A percentile compares a stretch with the other conserved stretches of the same genome.
These are phyloP conservation scores for Agrochola circellaris DNA, from an alignment of 2,888 invertebrate species.

Conservation along the genomic window DNA sequence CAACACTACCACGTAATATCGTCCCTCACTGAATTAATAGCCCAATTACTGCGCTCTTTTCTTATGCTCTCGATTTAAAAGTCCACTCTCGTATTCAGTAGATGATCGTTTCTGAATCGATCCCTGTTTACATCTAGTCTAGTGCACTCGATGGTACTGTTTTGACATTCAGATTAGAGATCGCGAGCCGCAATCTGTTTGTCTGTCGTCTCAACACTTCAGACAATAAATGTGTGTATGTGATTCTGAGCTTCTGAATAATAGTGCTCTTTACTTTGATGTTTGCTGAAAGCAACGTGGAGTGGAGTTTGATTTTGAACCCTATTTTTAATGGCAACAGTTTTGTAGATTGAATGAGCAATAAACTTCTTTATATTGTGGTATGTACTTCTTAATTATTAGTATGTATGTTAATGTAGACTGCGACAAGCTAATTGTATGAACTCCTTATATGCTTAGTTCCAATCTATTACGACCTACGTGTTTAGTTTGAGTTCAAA, in stretches of 20 bases:
- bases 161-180: constrained; percentile 68
- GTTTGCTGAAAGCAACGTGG: not conserved
- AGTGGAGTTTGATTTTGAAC: not conserved
- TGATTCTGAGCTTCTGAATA: constrained; percentile 13
- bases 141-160: constrained; percentile 58
- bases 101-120: constrained; percentile 32
- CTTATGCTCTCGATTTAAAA: constrained; percentile 18
- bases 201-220: constrained; percentile 33
- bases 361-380: too few species aligned
- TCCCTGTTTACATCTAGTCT: constrained; percentile 32
- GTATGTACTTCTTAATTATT: too few species aligned
- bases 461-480: not conserved
- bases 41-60: constrained; percentile 21
- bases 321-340: not conserved
- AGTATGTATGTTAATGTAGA: not conserved
- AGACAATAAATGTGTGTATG: constrained; percentile 39
- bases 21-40: constrained; percentile 4
- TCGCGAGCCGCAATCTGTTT: constrained; percentile 39
- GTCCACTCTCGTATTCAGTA: constrained; percentile 21
- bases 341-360: not conserved
- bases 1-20: constrained; percentile 2
- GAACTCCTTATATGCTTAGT: not conserved
- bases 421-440: not conserved
- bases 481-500: not conserved
- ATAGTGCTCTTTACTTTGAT: not conserved